phyloP scores from a whole-genome alignment of 2,113 vertebrate genomes.

The Pygoscelis antarcticus region DNA sequence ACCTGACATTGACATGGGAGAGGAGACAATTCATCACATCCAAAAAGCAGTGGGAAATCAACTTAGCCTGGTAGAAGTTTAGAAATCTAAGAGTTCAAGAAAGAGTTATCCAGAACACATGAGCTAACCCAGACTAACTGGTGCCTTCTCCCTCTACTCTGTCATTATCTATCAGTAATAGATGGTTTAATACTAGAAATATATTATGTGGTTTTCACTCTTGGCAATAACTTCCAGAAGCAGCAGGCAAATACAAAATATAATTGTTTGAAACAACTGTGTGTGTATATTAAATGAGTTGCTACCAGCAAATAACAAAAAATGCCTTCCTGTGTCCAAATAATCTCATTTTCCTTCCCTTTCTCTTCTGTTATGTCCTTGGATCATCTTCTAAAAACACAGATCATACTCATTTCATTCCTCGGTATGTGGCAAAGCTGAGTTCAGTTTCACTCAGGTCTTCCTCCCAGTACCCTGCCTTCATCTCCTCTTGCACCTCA shows the following conservation, averaged over 20 bases:
- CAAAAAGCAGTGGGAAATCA: constrained; percentile 52
- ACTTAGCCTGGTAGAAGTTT: constrained; percentile 25
- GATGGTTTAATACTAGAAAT: constrained; percentile 75
- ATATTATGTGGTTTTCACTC: constrained; percentile 67
- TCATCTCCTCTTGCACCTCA: not conserved
- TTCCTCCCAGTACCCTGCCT: not conserved
- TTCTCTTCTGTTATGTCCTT: not conserved
- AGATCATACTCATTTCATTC: not conserved
- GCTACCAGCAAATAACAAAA: constrained; percentile 55
- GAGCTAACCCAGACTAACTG: constrained; percentile 80
- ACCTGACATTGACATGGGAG: constrained; percentile 2
- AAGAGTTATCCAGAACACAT: constrained; percentile 70
- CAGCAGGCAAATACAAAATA: constrained; percentile 64
- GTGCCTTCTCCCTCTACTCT: constrained; percentile 75
- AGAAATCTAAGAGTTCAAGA: constrained; percentile 62
- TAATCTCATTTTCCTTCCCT: constrained; percentile 18
- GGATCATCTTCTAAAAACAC: not conserved
- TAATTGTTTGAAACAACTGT: constrained; percentile 51
- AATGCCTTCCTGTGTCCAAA: not conserved
- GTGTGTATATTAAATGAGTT: constrained; percentile 34
- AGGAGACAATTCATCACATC: constrained; percentile 15
- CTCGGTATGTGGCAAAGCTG: not conserved
- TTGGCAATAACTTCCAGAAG: constrained; percentile 62
- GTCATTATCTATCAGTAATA: constrained; percentile 80
- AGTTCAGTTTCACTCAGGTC: not conserved